A percentile compares a stretch with the other conserved stretches of the same genome.
phyloP scores from a whole-genome alignment of 2,113 vertebrate genomes.

The Microtus oregoni region DNA sequence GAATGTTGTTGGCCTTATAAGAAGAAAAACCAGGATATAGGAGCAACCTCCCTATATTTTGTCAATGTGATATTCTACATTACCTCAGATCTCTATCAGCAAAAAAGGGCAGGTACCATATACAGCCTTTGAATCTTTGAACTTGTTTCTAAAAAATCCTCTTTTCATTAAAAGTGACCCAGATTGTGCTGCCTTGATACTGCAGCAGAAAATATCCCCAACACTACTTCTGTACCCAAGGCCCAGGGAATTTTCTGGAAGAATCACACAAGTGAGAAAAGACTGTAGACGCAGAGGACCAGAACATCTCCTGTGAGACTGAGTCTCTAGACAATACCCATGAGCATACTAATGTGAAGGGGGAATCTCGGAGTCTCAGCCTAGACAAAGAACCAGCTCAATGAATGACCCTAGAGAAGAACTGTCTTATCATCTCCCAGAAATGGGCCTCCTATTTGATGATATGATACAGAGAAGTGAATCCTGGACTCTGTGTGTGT shows the following conservation, averaged over 20 bases:
- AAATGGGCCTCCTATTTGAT: not conserved
- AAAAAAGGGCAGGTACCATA: not conserved
- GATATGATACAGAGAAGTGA: not conserved
- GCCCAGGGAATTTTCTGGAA: not conserved
- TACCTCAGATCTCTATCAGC: not conserved
- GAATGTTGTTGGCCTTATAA: not conserved
- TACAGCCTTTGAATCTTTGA: not conserved
- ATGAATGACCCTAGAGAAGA: not conserved
- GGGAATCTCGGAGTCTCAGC: not conserved
- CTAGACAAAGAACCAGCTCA: not conserved
- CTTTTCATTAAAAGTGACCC: not conserved
- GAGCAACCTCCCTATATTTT: not conserved
- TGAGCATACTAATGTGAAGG: not conserved
- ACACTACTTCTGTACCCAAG: not conserved
- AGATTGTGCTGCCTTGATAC: not conserved
- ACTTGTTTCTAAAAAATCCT: not conserved
- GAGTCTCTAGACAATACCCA: not conserved
- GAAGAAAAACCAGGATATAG: not conserved
- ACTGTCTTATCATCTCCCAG: not conserved
- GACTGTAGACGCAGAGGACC: not conserved
- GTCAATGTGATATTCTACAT: not conserved
- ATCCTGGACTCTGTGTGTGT: not conserved
- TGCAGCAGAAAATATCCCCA: not conserved
- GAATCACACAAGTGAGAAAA: too few species aligned
- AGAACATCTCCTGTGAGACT: not conserved